A percentile compares a stretch with the other conserved stretches of the same genome.
Conservation (phyloP, 2,113 vertebrate genomes). For the Chloebia gouldiae region DNA sequence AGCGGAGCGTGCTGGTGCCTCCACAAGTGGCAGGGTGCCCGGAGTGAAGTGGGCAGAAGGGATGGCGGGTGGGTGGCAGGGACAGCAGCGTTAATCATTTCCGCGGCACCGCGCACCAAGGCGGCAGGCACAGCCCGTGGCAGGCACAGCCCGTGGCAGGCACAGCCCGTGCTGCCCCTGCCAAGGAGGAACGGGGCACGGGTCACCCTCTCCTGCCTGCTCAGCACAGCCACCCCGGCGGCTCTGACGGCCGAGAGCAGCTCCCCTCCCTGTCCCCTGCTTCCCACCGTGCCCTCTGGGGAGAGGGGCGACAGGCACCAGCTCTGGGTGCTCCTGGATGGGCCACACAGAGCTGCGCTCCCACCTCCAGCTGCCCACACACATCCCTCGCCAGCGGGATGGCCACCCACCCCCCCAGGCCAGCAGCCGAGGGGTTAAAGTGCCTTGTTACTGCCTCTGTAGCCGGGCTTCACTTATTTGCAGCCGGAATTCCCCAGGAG, state of each 20-base stretch:
- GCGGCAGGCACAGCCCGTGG: not conserved
- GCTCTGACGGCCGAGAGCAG: rapidly evolving
- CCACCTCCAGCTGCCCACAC: not conserved
- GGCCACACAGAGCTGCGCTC: rapidly evolving
- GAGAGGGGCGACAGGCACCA: rapidly evolving
- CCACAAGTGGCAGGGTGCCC: not conserved
- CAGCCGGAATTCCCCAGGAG: constrained; percentile 1
- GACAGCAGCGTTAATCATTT: not conserved
- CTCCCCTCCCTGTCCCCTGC: not conserved
- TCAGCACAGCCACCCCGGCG: rapidly evolving
- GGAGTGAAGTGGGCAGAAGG: not conserved
- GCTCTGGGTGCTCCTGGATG: rapidly evolving
- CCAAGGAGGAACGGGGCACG: rapidly evolving
- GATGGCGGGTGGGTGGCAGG: not conserved
- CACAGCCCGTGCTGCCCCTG: not conserved
- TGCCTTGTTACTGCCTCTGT: not conserved
- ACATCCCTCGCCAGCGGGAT: rapidly evolving
- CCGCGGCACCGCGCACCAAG: rapidly evolving
- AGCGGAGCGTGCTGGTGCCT: rapidly evolving
- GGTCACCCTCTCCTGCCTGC: rapidly evolving
- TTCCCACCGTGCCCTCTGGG: rapidly evolving
- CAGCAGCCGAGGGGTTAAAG: not conserved
- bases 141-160: not conserved
- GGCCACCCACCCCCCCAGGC: not conserved
- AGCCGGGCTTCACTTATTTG: not conserved